These are phyloP conservation scores for Aplidium turbinatum DNA, from an alignment of 23 tunicate genomes.

Conservation along the genomic window DNA sequence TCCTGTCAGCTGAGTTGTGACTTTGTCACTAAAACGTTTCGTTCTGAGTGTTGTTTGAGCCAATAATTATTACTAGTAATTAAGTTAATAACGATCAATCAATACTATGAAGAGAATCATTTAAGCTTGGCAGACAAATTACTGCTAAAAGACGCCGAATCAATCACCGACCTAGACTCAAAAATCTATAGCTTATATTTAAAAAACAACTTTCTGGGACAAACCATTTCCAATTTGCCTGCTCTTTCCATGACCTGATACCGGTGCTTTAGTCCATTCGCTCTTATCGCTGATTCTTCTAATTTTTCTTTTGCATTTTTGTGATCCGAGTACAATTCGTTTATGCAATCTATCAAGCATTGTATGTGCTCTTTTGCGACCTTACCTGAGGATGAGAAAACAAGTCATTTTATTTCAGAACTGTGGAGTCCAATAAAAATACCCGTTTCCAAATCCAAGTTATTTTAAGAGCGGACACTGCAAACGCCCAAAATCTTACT, in stretches of 20 bases:
- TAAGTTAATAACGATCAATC: too few species aligned
- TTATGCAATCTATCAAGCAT: slow-evolving; percentile 49
- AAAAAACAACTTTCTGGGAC: neutral
- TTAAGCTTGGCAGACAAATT: too few species aligned
- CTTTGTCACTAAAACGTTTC: too few species aligned
- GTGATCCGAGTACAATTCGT: slow-evolving; percentile 5
- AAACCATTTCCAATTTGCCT: neutral
- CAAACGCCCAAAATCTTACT: too few species aligned
- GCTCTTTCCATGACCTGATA: neutral
- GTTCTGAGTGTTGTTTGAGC: too few species aligned
- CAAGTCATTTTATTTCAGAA: neutral
- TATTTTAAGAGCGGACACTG: too few species aligned
- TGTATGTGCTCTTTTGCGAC: slow-evolving; percentile 36
- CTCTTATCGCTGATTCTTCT: slow-evolving; percentile 45
- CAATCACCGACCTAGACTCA: too few species aligned
- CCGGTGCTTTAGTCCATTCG: neutral
- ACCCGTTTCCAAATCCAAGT: too few species aligned
- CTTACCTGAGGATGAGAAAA: neutral
- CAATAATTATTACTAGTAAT: too few species aligned
- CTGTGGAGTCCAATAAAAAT: neutral
- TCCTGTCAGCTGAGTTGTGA: too few species aligned
- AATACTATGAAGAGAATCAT: neutral
- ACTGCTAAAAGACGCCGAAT: too few species aligned
- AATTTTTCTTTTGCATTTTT: neutral
- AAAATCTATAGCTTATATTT: too few species aligned